phyloP scores from a whole-genome alignment of 2,113 vertebrate species.

The Lasiurus borealis region DNA sequence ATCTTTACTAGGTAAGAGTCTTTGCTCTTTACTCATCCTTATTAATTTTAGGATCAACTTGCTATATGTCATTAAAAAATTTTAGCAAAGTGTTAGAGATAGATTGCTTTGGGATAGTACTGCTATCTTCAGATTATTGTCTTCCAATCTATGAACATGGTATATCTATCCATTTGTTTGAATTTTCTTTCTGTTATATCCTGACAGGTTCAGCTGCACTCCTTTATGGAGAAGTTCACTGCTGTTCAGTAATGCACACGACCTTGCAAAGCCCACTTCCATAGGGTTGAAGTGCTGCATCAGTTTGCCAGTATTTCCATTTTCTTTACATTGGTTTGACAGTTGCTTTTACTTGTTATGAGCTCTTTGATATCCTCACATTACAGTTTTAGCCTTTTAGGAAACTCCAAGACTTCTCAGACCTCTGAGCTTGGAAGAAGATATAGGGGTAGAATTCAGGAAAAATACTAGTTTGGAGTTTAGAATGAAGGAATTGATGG shows the following conservation, averaged over 20 bases:
- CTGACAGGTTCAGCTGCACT: neutral
- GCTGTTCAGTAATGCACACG: neutral
- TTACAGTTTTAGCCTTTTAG: neutral
- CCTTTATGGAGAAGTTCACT: neutral
- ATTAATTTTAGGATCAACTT: neutral
- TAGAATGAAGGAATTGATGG: neutral
- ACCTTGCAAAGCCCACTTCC: neutral
- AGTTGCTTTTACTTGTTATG: neutral
- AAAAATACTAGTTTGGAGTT: neutral
- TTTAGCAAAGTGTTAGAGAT: slow-evolving; percentile 9
- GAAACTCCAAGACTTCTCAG: neutral
- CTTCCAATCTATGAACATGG: slow-evolving; percentile 46
- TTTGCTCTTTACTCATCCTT: neutral
- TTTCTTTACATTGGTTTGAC: neutral
- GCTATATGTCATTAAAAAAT: neutral
- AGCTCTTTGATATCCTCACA: neutral
- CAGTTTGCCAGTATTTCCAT: neutral
- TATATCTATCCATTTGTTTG: neutral
- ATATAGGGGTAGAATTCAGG: neutral
- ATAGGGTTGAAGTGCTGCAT: neutral
- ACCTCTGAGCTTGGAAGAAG: neutral
- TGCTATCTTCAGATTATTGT: neutral
- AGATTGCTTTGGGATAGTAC: neutral
- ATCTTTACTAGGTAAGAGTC: neutral
- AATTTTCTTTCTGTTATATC: neutral